Percentiles rank a stretch among this genome's conserved stretches.
Evolutionary conservation across 2,888 invertebrate genomes (phyloP).

Genomic region (Nephrotoma flavescens): DNA sequence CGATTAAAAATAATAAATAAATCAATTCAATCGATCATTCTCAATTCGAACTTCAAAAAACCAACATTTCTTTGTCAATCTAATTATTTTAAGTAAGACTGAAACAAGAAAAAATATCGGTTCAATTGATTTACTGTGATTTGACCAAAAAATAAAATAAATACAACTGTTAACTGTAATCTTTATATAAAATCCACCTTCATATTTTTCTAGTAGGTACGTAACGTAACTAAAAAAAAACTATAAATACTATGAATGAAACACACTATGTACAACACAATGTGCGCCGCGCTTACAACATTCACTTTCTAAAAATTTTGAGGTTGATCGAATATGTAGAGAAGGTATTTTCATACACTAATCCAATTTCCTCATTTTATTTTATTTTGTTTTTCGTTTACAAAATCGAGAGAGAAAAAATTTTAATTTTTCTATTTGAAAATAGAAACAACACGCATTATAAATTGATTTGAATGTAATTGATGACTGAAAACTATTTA

Average conservation of each 20-base stretch:
- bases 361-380: not conserved
- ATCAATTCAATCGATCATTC: not conserved
- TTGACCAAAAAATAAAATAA: not conserved
- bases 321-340: not conserved
- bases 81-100: not conserved
- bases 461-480: not conserved
- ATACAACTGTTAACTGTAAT: not conserved
- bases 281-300: not conserved
- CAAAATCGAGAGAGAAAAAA: not conserved
- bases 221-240: not conserved
- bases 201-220: not conserved
- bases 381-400: not conserved
- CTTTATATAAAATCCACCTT: not conserved
- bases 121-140: slow-evolving; percentile 2
- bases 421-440: not conserved
- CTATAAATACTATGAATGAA: not conserved
- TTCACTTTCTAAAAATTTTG: not conserved
- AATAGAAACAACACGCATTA: not conserved
- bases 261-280: not conserved
- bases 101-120: not conserved
- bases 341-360: not conserved
- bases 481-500: not conserved
- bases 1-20: not conserved
- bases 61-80: not conserved
- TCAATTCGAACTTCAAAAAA: not conserved